Percentiles rank a stretch among this genome's conserved stretches.
phyloP scores from a whole-genome alignment of 23 tunicate genomes.

The Clavelina lepadiformis region DNA sequence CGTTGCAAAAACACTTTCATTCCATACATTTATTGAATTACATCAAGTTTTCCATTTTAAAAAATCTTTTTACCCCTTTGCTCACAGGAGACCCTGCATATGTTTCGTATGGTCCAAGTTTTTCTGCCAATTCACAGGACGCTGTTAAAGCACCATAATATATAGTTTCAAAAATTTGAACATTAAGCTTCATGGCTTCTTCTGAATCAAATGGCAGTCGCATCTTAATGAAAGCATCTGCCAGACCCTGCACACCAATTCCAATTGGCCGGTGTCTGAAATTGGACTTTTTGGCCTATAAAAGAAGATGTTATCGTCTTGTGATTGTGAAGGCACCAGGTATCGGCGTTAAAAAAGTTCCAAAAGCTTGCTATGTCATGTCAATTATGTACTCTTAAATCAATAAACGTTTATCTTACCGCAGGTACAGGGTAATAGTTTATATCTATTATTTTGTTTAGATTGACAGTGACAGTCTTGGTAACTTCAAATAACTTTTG shows the following conservation, averaged over 20 bases:
- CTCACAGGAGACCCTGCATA: conserved; percentile 86
- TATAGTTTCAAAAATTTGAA: conserved; percentile 91
- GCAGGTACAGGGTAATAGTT: conserved; percentile 90
- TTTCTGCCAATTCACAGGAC: conserved; percentile 88
- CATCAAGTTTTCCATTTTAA: background rate
- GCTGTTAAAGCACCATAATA: conserved; percentile 94
- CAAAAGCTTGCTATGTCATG: background rate
- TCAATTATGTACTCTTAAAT: background rate
- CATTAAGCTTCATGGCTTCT: conserved; percentile 81
- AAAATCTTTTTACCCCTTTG: conserved; percentile 61
- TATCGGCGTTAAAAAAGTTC: background rate
- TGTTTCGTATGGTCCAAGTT: conserved; percentile 74
- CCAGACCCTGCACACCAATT: conserved; percentile 98
- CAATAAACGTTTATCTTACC: conserved; percentile 23
- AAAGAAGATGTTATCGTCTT: background rate
- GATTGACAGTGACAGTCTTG: conserved; percentile 81
- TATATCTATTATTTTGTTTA: conserved; percentile 97
- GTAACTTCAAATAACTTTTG: conserved; percentile 61
- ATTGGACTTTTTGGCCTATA: conserved; percentile 82
- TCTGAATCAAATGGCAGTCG: conserved; percentile 83
- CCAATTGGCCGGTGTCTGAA: conserved; percentile 96
- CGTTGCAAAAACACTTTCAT: background rate
- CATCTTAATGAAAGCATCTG: conserved; percentile 88
- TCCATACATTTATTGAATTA: background rate
- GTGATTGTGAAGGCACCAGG: background rate